Evolutionary conservation across 2,113 vertebrate genomes (phyloP), one percentile per base, ranked within the genome.

Genomic region (Sylvietta virens): DNA sequence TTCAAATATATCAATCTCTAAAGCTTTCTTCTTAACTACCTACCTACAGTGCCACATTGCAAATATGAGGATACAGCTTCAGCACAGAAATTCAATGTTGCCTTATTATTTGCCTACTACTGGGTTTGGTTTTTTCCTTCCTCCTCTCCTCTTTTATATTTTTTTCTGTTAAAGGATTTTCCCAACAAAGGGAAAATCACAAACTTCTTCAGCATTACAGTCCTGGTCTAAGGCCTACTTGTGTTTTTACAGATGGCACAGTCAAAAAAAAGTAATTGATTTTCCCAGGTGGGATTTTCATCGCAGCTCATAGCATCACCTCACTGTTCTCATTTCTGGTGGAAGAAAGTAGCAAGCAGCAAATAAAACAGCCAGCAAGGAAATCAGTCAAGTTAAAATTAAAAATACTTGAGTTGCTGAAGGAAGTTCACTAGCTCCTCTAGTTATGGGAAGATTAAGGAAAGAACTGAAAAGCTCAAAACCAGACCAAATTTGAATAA

Each of bases 311-410:
- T 35, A 94, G 58, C 74, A 94, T 65, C 92, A 94, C 90, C 88
- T 85, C 81, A 88, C 85, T 94, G 83, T 87, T 91, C 73, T 76
- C 51, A 84, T 76, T 82, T 82, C 88, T 94, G 79, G 74, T 88
- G 82, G 58, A 88, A 93, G 48, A 94, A 95, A 94, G 94, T 37
- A 94, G 92, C 90, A 96, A 95, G 93, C 65, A 94, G 90, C 90
- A 96, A 94, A 92, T 83, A 86, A 94, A 94, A 90, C 2, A 37
- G 53, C 85, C 81, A 88, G 70, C 78, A 88, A 82, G n/a, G 80
- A 96, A 88, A 94, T 78, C 35, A 71, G 67, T 88, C 45, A 92
- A 33, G 64, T 90, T 86, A 78, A 73, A 94, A 84, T 83, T 78
- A 66, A 80, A 88, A 92, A 81, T 94, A 92, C 3, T 56, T 64